A percentile compares a stretch with the other conserved stretches of the same genome.
These are phyloP conservation scores for Hippopotamyrus pictus DNA, from an alignment of 2,797 vertebrate species.

Conservation along the genomic window DNA sequence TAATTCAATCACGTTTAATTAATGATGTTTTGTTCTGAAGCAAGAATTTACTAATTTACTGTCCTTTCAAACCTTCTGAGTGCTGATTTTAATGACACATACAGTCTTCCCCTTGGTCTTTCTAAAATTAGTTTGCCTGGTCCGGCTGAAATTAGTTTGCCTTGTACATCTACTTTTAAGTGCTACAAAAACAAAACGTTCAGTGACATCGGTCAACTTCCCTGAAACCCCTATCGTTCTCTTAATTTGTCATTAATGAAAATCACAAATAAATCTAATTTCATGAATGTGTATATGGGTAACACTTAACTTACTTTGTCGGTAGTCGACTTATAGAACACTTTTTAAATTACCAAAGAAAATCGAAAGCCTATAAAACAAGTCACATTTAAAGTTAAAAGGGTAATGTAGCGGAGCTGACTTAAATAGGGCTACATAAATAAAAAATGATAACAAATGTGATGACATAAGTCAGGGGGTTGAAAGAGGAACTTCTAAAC, in stretches of 20 bases:
- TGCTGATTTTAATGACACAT: background rate
- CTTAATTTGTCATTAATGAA: background rate
- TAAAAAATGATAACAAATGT: background rate
- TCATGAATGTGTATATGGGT: background rate
- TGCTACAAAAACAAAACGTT: background rate
- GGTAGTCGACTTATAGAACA: background rate
- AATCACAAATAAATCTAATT: background rate
- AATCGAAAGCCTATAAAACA: background rate
- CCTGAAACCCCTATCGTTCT: background rate
- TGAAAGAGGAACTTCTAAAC: background rate
- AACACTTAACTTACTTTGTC: background rate
- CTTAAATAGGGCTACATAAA: background rate
- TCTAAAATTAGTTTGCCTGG: background rate
- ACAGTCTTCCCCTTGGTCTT: background rate
- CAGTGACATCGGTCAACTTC: background rate
- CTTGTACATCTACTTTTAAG: background rate
- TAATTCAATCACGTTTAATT: background rate
- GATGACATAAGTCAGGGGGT: background rate
- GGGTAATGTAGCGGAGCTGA: background rate
- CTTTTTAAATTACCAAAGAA: background rate
- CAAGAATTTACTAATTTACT: background rate
- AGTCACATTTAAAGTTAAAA: background rate
- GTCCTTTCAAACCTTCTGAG: background rate
- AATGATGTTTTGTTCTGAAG: background rate
- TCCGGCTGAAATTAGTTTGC: background rate